Percentiles rank a stretch among this genome's conserved stretches.
phyloP scores from a whole-genome alignment of 2,888 invertebrate species.

The Microctonus aethiopoides region DNA sequence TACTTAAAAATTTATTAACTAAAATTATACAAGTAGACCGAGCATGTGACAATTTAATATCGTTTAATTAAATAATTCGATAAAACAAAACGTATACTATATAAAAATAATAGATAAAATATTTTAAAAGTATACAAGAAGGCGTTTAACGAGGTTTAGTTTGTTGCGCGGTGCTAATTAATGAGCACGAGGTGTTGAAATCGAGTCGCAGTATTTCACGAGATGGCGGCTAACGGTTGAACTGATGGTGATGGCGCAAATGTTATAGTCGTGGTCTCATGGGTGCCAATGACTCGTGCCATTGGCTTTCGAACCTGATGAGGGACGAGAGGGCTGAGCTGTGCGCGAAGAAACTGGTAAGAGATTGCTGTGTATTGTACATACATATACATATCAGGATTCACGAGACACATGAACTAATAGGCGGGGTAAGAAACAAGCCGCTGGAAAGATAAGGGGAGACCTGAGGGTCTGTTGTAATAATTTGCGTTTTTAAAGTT shows the following conservation, averaged over 20 bases:
- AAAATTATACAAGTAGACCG: background rate
- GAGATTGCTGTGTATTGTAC: background rate
- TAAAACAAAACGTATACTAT: slow-evolving; percentile 26
- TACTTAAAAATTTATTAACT: background rate
- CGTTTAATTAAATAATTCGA: slow-evolving; percentile 37
- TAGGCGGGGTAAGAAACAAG: slow-evolving; percentile 63
- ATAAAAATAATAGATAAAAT: slow-evolving; percentile 26
- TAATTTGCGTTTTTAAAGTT: slow-evolving; percentile 54
- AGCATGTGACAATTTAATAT: slow-evolving; percentile 30
- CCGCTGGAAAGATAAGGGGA: slow-evolving; percentile 57
- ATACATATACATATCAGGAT: slow-evolving; percentile 45
- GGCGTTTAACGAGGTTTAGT: slow-evolving; percentile 31
- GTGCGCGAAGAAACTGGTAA: slow-evolving; percentile 8
- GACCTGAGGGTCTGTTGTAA: slow-evolving; percentile 52
- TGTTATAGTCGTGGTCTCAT: slow-evolving; percentile 18
- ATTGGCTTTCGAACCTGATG: slow-evolving; percentile 29
- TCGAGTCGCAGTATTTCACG: slow-evolving; percentile 63
- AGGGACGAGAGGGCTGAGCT: no score
- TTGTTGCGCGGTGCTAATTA: slow-evolving; percentile 53
- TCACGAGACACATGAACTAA: slow-evolving; percentile 60
- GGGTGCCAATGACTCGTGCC: slow-evolving; percentile 27
- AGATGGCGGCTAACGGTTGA: slow-evolving; percentile 37
- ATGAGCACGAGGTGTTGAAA: slow-evolving; percentile 62
- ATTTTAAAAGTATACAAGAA: slow-evolving; percentile 26
- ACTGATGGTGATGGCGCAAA: slow-evolving; percentile 22